These are phyloP conservation scores for Willisornis vidua DNA, from an alignment of 2,113 vertebrate species.

Conservation along the genomic window DNA sequence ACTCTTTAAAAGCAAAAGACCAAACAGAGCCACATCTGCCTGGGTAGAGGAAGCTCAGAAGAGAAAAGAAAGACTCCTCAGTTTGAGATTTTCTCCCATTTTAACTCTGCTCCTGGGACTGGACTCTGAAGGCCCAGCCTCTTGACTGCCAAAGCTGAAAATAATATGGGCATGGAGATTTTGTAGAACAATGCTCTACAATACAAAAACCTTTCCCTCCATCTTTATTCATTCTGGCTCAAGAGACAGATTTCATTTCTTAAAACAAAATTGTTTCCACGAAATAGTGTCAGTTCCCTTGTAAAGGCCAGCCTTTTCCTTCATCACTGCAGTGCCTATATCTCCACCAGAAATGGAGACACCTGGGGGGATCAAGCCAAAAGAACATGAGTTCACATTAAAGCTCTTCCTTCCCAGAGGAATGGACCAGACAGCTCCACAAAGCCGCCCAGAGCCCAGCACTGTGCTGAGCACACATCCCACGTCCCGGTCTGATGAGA, in stretches of 20 bases:
- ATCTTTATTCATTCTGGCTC: background rate
- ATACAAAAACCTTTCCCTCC: background rate
- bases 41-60: background rate
- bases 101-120: background rate
- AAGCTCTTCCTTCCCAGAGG: background rate
- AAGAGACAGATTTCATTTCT: background rate
- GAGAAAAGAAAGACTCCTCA: background rate
- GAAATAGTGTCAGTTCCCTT: background rate
- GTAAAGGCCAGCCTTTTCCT: background rate
- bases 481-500: rapidly evolving
- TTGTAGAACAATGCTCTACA: background rate
- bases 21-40: background rate
- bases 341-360: background rate
- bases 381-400: background rate
- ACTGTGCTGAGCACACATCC: background rate
- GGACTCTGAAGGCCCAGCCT: background rate
- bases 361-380: background rate
- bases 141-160: background rate
- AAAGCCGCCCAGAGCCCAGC: background rate
- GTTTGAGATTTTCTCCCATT: background rate
- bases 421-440: background rate
- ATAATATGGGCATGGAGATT: background rate
- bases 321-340: background rate
- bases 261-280: background rate
- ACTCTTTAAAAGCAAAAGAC: background rate